Percentiles rank a stretch among this genome's conserved stretches.
Conservation (phyloP, 2,888 invertebrate species). For the Nomada fabriciana region DNA sequence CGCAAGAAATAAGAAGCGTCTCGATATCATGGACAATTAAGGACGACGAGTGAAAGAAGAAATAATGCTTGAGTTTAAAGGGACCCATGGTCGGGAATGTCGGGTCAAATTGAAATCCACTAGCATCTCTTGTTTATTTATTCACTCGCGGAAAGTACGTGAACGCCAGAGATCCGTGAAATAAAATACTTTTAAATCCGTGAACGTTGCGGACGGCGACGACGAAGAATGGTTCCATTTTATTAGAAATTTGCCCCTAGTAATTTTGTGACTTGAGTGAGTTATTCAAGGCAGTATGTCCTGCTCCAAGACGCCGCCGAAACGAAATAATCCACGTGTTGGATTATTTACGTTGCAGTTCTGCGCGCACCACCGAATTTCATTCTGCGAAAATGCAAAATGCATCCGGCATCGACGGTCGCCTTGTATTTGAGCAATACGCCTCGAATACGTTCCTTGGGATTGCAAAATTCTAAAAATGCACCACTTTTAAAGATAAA, state of each 20-base stretch:
- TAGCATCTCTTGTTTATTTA: no score
- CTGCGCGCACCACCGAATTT: constrained; percentile 30
- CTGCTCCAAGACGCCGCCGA: constrained; percentile 24
- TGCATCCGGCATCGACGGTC: constrained; percentile 54
- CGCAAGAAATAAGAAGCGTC: no score
- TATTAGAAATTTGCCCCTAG: constrained; percentile 27
- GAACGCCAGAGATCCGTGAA: neutral
- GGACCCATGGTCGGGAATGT: no score
- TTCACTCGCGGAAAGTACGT: neutral
- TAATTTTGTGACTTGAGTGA: constrained; percentile 37
- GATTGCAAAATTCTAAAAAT: neutral
- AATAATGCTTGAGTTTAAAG: no score
- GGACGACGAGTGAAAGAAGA: no score
- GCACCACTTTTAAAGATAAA: neutral
- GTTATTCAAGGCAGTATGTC: constrained; percentile 47
- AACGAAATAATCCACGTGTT: constrained; percentile 57
- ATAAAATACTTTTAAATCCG: neutral
- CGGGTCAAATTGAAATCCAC: no score
- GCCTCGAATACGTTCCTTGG: constrained; percentile 7
- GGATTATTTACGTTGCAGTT: constrained; percentile 62
- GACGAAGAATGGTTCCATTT: constrained; percentile 12
- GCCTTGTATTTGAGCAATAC: constrained; percentile 37
- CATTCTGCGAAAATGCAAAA: constrained; percentile 52
- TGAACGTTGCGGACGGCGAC: neutral
- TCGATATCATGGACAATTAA: no score